Evolutionary conservation across 2,113 vertebrate species (phyloP).

Genomic region (Hippocampus abdominalis): DNA sequence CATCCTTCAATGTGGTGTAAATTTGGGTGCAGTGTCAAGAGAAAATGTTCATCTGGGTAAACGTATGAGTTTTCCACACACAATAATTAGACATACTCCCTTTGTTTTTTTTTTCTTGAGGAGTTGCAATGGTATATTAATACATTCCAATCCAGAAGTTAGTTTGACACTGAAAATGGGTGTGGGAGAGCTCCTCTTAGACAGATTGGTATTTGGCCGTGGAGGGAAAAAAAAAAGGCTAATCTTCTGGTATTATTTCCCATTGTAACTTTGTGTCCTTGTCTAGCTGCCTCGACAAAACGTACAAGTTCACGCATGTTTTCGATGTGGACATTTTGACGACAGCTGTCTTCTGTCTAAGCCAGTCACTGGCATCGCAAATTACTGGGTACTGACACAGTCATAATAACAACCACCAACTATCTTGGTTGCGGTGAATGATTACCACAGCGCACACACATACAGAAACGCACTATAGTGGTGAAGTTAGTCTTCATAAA

Average conservation of each 20-base stretch:
- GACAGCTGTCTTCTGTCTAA: constrained; percentile 50
- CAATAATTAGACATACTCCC: neutral
- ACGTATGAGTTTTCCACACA: neutral
- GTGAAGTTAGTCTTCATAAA: constrained; percentile 42
- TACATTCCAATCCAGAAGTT: neutral
- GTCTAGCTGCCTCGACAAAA: neutral
- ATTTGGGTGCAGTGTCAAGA: neutral
- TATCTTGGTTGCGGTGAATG: constrained; percentile 39
- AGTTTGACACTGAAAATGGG: constrained; percentile 1
- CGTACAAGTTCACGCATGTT: constrained; percentile 3
- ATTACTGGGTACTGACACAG: constrained; percentile 21
- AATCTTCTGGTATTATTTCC: constrained; percentile 1
- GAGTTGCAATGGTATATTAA: neutral
- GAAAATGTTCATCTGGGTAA: neutral
- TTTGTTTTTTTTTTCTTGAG: neutral
- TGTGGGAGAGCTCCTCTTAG: neutral
- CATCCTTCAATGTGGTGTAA: neutral
- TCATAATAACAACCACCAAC: constrained; percentile 35
- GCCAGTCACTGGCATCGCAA: constrained; percentile 52
- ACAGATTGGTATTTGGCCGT: neutral
- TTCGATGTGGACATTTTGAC: constrained; percentile 47
- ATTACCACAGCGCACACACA: constrained; percentile 10
- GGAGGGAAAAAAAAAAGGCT: neutral
- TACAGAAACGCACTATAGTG: constrained; percentile 30
- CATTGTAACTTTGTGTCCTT: neutral